Conservation (phyloP, 1,140 invertebrate species). For the Chrysopa pallens region DNA sequence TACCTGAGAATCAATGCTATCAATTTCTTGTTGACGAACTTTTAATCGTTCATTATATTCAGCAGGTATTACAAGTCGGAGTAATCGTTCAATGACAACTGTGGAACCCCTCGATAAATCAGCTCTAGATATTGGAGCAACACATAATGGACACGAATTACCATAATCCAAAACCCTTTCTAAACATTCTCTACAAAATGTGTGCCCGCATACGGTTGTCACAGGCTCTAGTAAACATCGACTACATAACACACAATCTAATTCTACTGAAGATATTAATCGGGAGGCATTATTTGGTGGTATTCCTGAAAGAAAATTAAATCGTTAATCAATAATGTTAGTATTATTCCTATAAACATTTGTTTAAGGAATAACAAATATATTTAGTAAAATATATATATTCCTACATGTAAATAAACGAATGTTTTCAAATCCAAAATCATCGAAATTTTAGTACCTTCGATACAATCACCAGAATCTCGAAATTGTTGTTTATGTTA, state of each 20-base stretch:
- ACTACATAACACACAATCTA: slow-evolving; percentile 74
- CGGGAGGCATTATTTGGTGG: background rate
- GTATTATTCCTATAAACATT: no score
- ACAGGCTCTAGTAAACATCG: slow-evolving; percentile 67
- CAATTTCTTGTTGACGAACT: slow-evolving; percentile 24
- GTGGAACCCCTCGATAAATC: slow-evolving; percentile 28
- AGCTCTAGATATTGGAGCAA: slow-evolving; percentile 50
- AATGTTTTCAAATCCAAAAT: no score
- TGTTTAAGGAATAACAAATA: no score
- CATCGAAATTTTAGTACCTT: no score
- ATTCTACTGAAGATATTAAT: slow-evolving; percentile 29
- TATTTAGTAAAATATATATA: no score
- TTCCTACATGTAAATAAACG: no score
- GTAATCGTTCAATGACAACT: slow-evolving; percentile 51
- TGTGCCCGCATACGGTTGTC: slow-evolving; percentile 57
- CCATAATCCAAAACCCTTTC: slow-evolving; percentile 24
- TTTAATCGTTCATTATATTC: slow-evolving; percentile 40
- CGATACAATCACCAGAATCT: no score
- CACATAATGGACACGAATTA: slow-evolving; percentile 66
- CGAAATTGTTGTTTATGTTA: no score
- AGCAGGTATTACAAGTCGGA: slow-evolving; percentile 44
- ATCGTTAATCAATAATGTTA: no score
- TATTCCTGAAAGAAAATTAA: no score
- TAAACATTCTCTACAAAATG: slow-evolving; percentile 42
- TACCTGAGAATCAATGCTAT: slow-evolving; percentile 7